Evolutionary conservation across 2,888 invertebrate genomes (phyloP).

Genomic region (Carterocephalus palaemon): DNA sequence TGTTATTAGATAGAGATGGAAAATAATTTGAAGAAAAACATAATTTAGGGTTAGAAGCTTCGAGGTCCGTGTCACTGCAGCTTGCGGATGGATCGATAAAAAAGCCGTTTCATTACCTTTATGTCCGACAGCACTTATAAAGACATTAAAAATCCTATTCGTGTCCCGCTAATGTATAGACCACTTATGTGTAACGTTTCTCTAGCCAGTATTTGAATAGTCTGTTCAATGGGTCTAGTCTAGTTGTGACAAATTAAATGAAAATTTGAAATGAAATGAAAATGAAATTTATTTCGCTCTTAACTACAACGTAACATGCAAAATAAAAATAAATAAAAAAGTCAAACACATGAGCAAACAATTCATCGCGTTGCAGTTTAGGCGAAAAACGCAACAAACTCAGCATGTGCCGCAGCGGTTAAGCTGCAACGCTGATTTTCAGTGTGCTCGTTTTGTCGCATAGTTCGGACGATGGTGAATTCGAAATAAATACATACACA

Average conservation of each 20-base stretch:
- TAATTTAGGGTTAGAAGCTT: constrained; percentile 67
- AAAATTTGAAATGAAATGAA: background rate
- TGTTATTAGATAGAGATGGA: constrained; percentile 43
- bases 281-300: background rate
- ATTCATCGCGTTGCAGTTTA: too few relatives aligned
- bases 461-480: too few relatives aligned
- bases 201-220: constrained; percentile 34
- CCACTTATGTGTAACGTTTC: constrained; percentile 40
- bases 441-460: too few relatives aligned
- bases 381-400: too few relatives aligned
- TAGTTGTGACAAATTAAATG: background rate
- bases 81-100: constrained; percentile 78
- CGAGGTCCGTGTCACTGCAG: constrained; percentile 65
- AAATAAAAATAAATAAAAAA: too few relatives aligned
- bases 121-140: constrained; percentile 74
- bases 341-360: too few relatives aligned
- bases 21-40: constrained; percentile 68
- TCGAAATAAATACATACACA: too few relatives aligned
- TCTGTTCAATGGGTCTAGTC: constrained; percentile 21
- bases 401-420: too few relatives aligned
- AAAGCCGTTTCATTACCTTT: constrained; percentile 71
- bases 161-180: constrained; percentile 42
- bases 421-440: too few relatives aligned
- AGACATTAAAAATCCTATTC: constrained; percentile 70
- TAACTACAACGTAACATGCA: too few relatives aligned